Evolutionary conservation across 2,888 invertebrate species (phyloP), one percentile per base, ranked within the genome.

Genomic region (Drosophila meridiana): DNA sequence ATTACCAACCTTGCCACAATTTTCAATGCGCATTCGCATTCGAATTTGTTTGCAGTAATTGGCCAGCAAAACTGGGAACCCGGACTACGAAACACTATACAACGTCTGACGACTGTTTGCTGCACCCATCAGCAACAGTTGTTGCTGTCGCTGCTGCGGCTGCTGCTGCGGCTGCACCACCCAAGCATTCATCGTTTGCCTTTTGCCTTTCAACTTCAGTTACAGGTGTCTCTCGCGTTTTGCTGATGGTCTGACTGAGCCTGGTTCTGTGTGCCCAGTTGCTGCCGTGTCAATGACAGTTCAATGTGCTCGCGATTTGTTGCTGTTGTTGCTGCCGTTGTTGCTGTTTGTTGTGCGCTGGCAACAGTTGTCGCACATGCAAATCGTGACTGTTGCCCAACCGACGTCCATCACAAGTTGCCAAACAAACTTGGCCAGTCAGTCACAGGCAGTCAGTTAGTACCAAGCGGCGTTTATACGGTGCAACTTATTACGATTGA

Each of bases 241-340:
- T 34, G 50, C 55, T 55, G 70, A 34, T 63, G 47, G 50, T 76
- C 68, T 73, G 75, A 0, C 8, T n/a, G 42, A 73, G 68, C 55
- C 62, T 32, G 69, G 38, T 69, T 76, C 66, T 76, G 60, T 56
- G 28, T 56, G 32, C 66, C 63, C 59, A 72, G 64, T 78, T 78
- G 87, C 59, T 80, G 85, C 82, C 83, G 92, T 90, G 92, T 92
- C 91, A 91, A 90, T 91, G 92, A 89, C 91, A 91, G 91, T 91
- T 91, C 89, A 88, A 92, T 90, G 83, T 84, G 85, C 90, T 84
- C 84, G 78, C 83, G 81, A 83, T 85, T 87, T 88, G 80, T 80
- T 79, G 70, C 68, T 82, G 42, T 81, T 88, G 77, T 77, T 79
- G 69, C 66, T 81, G 75, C 67, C 75, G 75, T 43, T 67, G 70